phyloP scores from a whole-genome alignment of 2,888 invertebrate species.

The Digitonthophagus gazella region DNA sequence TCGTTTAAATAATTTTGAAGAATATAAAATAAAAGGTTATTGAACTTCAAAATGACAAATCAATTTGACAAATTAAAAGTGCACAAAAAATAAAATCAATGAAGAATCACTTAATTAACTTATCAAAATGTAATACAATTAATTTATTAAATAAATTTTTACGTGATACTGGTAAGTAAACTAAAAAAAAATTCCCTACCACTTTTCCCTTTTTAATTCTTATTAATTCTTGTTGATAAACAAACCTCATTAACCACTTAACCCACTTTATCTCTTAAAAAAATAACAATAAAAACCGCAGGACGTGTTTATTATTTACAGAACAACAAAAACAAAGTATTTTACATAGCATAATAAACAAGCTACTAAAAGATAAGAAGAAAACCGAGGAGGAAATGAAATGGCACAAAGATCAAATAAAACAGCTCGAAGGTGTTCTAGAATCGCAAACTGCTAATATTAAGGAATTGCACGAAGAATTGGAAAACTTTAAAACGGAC shows the following conservation, averaged over 20 bases:
- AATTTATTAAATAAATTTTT: too few species aligned
- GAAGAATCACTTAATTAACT: too few species aligned
- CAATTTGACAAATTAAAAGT: neutral
- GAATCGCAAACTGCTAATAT: slow-evolving; percentile 7
- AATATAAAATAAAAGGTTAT: slow-evolving; percentile 13
- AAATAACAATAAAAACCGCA: neutral
- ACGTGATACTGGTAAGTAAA: too few species aligned
- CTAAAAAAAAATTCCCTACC: too few species aligned
- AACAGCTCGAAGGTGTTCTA: slow-evolving; percentile 10
- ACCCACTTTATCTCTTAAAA: neutral
- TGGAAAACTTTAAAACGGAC: slow-evolving; percentile 15
- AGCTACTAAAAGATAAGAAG: slow-evolving; percentile 21
- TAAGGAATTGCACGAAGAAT: slow-evolving; percentile 10
- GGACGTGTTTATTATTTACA: slow-evolving; percentile 9
- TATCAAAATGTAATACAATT: too few species aligned
- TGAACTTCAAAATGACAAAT: neutral
- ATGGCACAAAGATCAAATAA: slow-evolving; percentile 9
- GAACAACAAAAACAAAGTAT: slow-evolving; percentile 17
- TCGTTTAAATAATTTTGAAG: slow-evolving; percentile 20
- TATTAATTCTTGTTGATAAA: neutral
- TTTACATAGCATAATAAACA: slow-evolving; percentile 13
- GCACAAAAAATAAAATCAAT: neutral
- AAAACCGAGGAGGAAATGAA: slow-evolving; percentile 15
- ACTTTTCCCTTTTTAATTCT: neutral
- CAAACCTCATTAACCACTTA: too few species aligned